phyloP scores from a whole-genome alignment of 2,797 vertebrate species.

The Poeciliopsis paucimaculata region DNA sequence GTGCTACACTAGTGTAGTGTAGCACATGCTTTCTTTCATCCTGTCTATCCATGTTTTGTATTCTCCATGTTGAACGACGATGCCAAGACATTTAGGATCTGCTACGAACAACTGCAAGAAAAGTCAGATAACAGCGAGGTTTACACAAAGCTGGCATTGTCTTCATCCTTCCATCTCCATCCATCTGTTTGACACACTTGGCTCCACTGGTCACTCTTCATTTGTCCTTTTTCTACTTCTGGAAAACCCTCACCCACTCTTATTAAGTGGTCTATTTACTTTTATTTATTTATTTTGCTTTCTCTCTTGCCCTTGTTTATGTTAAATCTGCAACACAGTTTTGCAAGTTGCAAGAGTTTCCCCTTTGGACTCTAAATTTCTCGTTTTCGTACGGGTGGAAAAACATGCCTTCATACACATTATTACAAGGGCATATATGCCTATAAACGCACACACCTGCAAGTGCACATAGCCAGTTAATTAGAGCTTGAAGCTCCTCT shows the following conservation, averaged over 20 bases:
- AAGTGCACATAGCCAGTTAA: constrained; percentile 68
- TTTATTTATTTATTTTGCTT: constrained; percentile 6
- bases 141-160: constrained; percentile 54
- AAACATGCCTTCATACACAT: constrained; percentile 40
- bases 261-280: constrained; percentile 42
- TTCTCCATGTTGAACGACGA: constrained; percentile 36
- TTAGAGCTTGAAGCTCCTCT: constrained; percentile 76
- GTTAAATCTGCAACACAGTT: constrained; percentile 50
- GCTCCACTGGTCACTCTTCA: constrained; percentile 60
- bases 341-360: constrained; percentile 32
- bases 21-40: neutral
- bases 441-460: constrained; percentile 18
- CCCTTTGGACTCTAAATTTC: constrained; percentile 47
- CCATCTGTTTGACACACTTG: constrained; percentile 59
- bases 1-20: too few species aligned
- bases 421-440: constrained; percentile 26
- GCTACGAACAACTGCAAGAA: constrained; percentile 54
- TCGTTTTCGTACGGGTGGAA: constrained; percentile 36
- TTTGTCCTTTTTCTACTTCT: constrained; percentile 33
- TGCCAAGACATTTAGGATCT: constrained; percentile 53
- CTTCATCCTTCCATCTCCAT: constrained; percentile 72
- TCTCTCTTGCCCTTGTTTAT: constrained; percentile 14
- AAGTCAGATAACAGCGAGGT: constrained; percentile 55
- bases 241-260: constrained; percentile 41
- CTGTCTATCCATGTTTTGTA: neutral